Evolutionary conservation across 1,140 invertebrate species (phyloP), one percentile per base, ranked within the genome.

Genomic region (Cherax quadricarinatus): DNA sequence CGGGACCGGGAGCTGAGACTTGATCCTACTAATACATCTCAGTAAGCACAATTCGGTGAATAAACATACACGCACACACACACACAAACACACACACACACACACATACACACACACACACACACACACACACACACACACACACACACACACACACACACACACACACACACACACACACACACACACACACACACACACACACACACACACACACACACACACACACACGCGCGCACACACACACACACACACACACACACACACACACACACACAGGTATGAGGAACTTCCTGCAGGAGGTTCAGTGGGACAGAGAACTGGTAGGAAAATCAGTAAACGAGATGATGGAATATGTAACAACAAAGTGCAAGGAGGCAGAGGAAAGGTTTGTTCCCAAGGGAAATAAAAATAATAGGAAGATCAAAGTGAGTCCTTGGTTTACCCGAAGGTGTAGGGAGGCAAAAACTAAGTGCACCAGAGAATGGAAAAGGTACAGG

Each of bases 51-150:
- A 41, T 41, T 41, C 30, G 30, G 53, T 57, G 4, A 9, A 57
- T 14, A 57, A 9, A 57, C 53, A 57, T 3, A 57, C 3, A 57
- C 3, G 18, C 73, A 75, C 73, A 75, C 73, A 75, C 73, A 75
- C 73, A 75, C 73, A 75, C 73, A 75, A 1, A 75, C 73, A 75
- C 73, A 75, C 73, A 75, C 73, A 18, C 73, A 75, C 73, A 75
- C 73, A 75, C 73, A 75, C 73, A 16, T 16, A 75, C 73, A 75
- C 73, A 75, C 73, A 75, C 73, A 18, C 73, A 75, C 73, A 75
- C 73, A 75, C 73, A 75, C 73, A 75, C 73, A 75, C 73, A 75
- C 73, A 75, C 73, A 75, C 73, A 75, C 73, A 75, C 73, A 75
- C 73, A 75, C 73, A 75, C 73, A 75, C 73, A 75, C 73, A 75